phyloP scores from a whole-genome alignment of 1,140 invertebrate species.

The Mylabris phalerata region DNA sequence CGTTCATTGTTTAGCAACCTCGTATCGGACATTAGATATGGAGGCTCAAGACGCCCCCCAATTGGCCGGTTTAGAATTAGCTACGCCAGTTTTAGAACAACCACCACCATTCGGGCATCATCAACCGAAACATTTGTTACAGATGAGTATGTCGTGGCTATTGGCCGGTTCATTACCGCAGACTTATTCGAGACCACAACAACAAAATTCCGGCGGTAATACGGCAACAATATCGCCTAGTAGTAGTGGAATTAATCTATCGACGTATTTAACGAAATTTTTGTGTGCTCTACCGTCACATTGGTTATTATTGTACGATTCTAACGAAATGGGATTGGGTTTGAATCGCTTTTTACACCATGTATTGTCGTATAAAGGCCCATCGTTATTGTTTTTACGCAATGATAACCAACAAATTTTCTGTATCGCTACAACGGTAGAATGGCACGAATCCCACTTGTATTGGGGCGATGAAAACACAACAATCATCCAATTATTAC shows the following conservation, averaged over 20 bases:
- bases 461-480: slow-evolving; percentile 77
- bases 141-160: slow-evolving; percentile 71
- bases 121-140: slow-evolving; percentile 48
- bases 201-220: background rate
- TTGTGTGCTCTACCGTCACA: slow-evolving; percentile 62
- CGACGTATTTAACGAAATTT: slow-evolving; percentile 56
- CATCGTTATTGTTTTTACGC: slow-evolving; percentile 70
- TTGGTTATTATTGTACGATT: slow-evolving; percentile 80
- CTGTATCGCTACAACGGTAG: slow-evolving; percentile 68
- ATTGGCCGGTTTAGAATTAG: slow-evolving; percentile 54
- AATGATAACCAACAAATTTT: slow-evolving; percentile 61
- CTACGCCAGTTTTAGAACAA: slow-evolving; percentile 67
- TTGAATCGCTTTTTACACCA: slow-evolving; percentile 84
- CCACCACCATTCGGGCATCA: slow-evolving; percentile 42
- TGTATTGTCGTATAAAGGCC: slow-evolving; percentile 76
- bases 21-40: slow-evolving; percentile 57
- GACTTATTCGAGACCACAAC: slow-evolving; percentile 57
- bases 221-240: slow-evolving; percentile 35
- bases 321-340: slow-evolving; percentile 74
- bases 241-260: slow-evolving; percentile 39
- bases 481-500: slow-evolving; percentile 70
- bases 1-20: slow-evolving; percentile 69
- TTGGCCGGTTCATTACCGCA: slow-evolving; percentile 65
- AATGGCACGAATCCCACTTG: slow-evolving; percentile 79
- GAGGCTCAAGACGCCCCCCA: slow-evolving; percentile 19